Percentiles rank a stretch among this genome's conserved stretches.
phyloP scores from a whole-genome alignment of 2,888 invertebrate species.

The Parelbella ahira region DNA sequence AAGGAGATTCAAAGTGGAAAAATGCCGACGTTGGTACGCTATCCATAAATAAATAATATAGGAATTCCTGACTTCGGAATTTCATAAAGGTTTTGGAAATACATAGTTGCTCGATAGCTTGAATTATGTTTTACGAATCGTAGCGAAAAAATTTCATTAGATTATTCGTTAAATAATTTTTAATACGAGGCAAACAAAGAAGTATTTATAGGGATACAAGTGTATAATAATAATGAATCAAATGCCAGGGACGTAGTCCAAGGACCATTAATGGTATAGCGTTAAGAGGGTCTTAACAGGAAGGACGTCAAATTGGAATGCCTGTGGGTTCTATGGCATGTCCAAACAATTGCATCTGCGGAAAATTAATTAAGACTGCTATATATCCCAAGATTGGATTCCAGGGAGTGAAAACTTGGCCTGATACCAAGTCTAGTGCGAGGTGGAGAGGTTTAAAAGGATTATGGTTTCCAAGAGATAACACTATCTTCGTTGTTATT shows the following conservation, averaged over 20 bases:
- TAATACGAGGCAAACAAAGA: too few relatives aligned
- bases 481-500: constrained; percentile 7
- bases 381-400: constrained; percentile 10
- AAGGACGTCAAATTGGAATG: too few relatives aligned
- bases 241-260: too few relatives aligned
- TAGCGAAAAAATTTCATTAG: too few relatives aligned
- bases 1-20: constrained; percentile 21
- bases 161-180: too few relatives aligned
- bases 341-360: constrained; percentile 6
- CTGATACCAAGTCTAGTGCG: constrained; percentile 3
- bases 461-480: constrained; percentile 8
- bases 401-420: constrained; percentile 10
- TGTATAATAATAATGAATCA: too few relatives aligned
- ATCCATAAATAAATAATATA: constrained; percentile 20
- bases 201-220: too few relatives aligned
- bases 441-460: constrained; percentile 7
- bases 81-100: constrained; percentile 14
- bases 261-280: too few relatives aligned
- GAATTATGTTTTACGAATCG: constrained; percentile 5
- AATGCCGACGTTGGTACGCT: constrained; percentile 13
- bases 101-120: constrained; percentile 10
- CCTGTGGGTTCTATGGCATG: too few relatives aligned
- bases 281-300: too few relatives aligned
- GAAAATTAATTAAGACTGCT: constrained; percentile 12
- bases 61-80: constrained; percentile 16